These are phyloP conservation scores for Colius striatus DNA, from an alignment of 2,113 vertebrate genomes.

Conservation along the genomic window DNA sequence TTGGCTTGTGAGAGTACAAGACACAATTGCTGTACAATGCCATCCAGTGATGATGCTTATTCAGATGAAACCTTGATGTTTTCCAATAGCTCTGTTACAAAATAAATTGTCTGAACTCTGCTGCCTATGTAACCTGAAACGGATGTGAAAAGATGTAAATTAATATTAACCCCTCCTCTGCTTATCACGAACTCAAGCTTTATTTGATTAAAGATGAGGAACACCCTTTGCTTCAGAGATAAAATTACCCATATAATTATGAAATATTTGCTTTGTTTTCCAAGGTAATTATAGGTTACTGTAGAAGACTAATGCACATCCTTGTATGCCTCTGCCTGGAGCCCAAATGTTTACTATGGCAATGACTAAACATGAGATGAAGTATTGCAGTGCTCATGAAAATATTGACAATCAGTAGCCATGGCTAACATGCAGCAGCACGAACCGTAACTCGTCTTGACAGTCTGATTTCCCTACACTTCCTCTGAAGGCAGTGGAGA, in stretches of 20 bases:
- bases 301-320: neutral
- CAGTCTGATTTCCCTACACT: neutral
- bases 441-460: neutral
- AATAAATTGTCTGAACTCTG: neutral
- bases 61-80: neutral
- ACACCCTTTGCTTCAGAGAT: constrained; percentile 17
- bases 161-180: constrained; percentile 48
- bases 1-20: neutral
- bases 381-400: neutral
- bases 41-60: neutral
- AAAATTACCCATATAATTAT: constrained; percentile 66
- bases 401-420: neutral
- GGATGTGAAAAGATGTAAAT: constrained; percentile 11
- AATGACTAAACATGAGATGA: neutral
- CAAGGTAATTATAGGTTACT: constrained; percentile 46
- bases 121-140: neutral
- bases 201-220: constrained; percentile 53
- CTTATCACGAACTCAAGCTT: constrained; percentile 24
- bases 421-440: neutral
- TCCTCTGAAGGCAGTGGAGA: neutral
- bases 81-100: neutral
- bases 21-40: neutral
- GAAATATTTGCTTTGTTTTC: constrained; percentile 58
- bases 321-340: constrained; percentile 15
- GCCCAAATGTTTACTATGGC: constrained; percentile 6